Evolutionary conservation across 2,888 invertebrate genomes (phyloP).

Genomic region (Branchellion lobata): DNA sequence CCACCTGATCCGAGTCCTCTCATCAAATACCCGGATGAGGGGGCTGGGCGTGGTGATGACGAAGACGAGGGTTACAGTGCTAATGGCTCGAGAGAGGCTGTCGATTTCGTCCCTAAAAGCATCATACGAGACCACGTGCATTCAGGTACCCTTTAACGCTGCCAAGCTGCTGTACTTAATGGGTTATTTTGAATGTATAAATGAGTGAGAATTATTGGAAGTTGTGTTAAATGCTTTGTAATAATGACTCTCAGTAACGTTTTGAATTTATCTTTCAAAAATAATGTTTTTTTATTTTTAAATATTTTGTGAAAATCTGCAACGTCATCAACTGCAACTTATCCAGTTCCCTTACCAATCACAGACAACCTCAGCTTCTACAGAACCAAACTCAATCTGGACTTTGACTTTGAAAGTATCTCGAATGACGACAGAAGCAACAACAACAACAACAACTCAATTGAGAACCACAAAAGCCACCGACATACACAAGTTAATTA

Average conservation of each 20-base stretch:
- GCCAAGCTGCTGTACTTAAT: no score
- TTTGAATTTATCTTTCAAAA: neutral
- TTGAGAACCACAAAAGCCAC: no score
- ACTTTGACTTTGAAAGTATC: neutral
- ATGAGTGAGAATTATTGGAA: no score
- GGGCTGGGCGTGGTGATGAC: neutral
- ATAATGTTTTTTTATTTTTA: no score
- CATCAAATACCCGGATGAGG: neutral
- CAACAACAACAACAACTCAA: neutral
- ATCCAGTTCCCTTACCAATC: no score
- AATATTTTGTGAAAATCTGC: no score
- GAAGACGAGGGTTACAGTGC: neutral
- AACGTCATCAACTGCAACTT: no score
- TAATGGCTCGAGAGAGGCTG: neutral
- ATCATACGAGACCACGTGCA: neutral
- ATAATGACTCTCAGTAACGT: no score
- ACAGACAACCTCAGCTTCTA: slow-evolving; percentile 1
- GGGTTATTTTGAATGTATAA: no score
- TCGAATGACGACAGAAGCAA: neutral
- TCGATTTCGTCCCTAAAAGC: neutral
- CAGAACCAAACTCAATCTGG: neutral
- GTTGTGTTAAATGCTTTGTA: no score
- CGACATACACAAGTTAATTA: neutral
- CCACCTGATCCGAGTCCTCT: slow-evolving; percentile 1
- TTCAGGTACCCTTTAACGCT: neutral